phyloP scores from a whole-genome alignment of 2,888 invertebrate species.

The Stenodera caucasica region DNA sequence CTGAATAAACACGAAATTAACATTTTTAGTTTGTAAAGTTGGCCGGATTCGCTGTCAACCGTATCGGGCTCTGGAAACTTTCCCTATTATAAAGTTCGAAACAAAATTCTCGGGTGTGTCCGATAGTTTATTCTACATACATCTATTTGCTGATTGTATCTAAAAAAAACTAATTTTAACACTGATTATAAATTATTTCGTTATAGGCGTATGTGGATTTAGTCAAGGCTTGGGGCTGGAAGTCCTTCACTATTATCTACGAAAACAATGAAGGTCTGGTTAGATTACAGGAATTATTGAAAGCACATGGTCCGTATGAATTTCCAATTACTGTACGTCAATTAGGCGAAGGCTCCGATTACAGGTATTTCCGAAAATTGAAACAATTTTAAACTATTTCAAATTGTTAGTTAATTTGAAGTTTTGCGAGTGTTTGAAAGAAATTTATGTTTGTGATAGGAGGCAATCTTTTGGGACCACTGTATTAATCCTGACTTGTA shows the following conservation, averaged over 20 bases:
- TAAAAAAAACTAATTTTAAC: too few relatives aligned
- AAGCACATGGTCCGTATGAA: slow-evolving; percentile 83
- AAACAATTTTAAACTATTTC: too few relatives aligned
- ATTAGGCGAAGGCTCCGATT: slow-evolving; percentile 80
- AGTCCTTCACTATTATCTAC: slow-evolving; percentile 94
- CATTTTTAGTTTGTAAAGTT: not conserved
- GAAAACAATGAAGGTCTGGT: slow-evolving; percentile 94
- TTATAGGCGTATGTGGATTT: slow-evolving; percentile 86
- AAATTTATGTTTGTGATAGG: not conserved
- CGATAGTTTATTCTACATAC: not conserved
- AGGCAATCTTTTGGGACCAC: not conserved
- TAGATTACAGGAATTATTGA: slow-evolving; percentile 82
- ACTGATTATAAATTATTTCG: not conserved
- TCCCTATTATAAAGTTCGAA: not conserved
- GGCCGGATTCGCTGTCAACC: not conserved
- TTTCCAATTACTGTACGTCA: slow-evolving; percentile 84
- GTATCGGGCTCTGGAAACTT: not conserved
- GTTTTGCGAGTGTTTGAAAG: too few relatives aligned
- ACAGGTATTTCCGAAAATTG: slow-evolving; percentile 76
- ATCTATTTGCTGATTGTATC: too few relatives aligned
- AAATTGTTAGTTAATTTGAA: too few relatives aligned
- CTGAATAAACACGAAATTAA: not conserved
- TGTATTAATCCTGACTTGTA: not conserved
- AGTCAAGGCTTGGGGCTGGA: slow-evolving; percentile 90
- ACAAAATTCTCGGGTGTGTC: not conserved